Evolutionary conservation across 2,797 vertebrate genomes (phyloP).

Genomic region (Eulemur albifrons): DNA sequence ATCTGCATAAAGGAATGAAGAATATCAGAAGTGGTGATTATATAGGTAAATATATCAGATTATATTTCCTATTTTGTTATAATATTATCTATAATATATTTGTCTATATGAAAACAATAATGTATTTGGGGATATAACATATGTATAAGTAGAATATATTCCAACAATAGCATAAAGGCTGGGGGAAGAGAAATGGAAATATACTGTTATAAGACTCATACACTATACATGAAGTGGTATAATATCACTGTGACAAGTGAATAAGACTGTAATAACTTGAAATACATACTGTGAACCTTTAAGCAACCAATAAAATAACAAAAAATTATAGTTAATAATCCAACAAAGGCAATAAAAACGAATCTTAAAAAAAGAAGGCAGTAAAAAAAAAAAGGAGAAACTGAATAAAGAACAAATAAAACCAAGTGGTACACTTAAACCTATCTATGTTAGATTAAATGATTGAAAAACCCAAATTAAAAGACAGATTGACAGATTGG

Average conservation of each 20-base stretch:
- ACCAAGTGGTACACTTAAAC: not conserved
- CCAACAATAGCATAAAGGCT: not conserved
- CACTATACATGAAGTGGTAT: not conserved
- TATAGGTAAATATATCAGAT: not conserved
- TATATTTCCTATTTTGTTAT: not conserved
- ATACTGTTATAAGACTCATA: not conserved
- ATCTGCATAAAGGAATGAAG: not conserved
- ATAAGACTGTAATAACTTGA: not conserved
- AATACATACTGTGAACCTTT: not conserved
- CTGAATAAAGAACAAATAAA: not conserved
- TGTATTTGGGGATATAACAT: not conserved
- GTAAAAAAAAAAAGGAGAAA: not conserved
- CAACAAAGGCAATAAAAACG: not conserved
- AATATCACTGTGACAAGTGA: not conserved
- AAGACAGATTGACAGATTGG: not conserved
- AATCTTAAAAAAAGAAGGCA: not conserved
- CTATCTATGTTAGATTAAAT: not conserved
- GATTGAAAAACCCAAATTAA: not conserved
- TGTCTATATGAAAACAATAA: not conserved
- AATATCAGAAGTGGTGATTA: not conserved
- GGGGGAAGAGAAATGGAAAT: not conserved
- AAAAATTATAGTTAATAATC: not conserved
- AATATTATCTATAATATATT: not conserved
- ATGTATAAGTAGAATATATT: not conserved
- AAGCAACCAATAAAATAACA: not conserved